Conservation (phyloP, 2,888 invertebrate genomes). For the Lepeophtheirus nordmannii region DNA sequence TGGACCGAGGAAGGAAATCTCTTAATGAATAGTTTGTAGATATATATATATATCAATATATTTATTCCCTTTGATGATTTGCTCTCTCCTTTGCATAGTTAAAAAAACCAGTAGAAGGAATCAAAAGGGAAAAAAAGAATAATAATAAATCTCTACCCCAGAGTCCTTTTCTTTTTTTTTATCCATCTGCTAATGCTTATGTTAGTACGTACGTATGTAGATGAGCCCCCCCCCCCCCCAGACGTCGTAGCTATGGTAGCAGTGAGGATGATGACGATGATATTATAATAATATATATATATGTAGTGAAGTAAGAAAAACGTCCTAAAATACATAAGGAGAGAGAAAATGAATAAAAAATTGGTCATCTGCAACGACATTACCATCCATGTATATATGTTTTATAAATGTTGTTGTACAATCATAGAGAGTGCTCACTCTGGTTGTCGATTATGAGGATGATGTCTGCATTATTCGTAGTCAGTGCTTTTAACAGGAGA, state of each 20-base stretch:
- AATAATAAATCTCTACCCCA: constrained; percentile 5
- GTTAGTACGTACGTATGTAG: neutral
- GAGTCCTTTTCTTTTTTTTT: neutral
- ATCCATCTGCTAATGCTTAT: constrained; percentile 3
- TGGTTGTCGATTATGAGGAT: neutral
- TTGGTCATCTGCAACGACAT: constrained; percentile 1
- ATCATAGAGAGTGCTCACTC: neutral
- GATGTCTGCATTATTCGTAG: neutral
- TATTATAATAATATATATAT: no score
- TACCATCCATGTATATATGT: no score
- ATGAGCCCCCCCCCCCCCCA: neutral
- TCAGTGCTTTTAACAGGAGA: neutral
- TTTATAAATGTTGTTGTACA: no score
- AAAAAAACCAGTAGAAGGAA: neutral
- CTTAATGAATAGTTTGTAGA: no score
- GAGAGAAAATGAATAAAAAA: neutral
- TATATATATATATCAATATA: neutral
- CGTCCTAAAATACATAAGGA: neutral
- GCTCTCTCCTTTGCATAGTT: neutral
- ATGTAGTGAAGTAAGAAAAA: neutral
- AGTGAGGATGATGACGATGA: no score
- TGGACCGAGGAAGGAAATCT: no score
- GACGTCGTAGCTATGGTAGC: no score
- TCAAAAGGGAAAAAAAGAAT: neutral
- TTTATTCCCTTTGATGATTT: neutral